These are phyloP conservation scores for Sitobion miscanthi DNA, from an alignment of 1,140 invertebrate species.

Conservation along the genomic window DNA sequence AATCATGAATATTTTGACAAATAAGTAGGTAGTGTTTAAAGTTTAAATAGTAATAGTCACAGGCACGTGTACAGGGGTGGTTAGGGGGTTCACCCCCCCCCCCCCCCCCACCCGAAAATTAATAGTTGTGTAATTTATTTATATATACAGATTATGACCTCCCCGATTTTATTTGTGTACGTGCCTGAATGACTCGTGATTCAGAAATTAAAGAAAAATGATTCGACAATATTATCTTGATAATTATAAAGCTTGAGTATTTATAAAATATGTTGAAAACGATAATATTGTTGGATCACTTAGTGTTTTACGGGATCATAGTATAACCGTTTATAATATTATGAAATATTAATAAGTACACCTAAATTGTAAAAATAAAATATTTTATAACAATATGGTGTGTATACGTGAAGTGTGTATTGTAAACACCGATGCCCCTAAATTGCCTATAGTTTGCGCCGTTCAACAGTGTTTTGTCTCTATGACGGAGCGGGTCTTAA, in stretches of 20 bases:
- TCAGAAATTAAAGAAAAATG: neutral
- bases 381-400: neutral
- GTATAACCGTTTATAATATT: neutral
- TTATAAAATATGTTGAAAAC: neutral
- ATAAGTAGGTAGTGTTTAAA: neutral
- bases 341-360: neutral
- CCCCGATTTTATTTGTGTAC: no score
- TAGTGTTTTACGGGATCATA: no score
- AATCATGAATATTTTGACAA: neutral
- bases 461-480: neutral
- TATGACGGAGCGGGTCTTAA: neutral
- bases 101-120: no score
- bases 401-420: neutral
- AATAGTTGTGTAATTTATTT: no score
- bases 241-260: neutral
- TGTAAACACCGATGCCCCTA: conserved; percentile 19
- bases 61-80: no score
- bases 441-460: conserved; percentile 45
- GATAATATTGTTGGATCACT: neutral
- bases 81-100: no score
- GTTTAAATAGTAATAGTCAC: neutral
- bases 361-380: neutral
- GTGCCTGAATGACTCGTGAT: neutral
- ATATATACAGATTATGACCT: no score
- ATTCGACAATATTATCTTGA: neutral